Base-by-base conservation (phyloP, 2,113 vertebrate genomes). In the Okapia johnstoni region DNA sequence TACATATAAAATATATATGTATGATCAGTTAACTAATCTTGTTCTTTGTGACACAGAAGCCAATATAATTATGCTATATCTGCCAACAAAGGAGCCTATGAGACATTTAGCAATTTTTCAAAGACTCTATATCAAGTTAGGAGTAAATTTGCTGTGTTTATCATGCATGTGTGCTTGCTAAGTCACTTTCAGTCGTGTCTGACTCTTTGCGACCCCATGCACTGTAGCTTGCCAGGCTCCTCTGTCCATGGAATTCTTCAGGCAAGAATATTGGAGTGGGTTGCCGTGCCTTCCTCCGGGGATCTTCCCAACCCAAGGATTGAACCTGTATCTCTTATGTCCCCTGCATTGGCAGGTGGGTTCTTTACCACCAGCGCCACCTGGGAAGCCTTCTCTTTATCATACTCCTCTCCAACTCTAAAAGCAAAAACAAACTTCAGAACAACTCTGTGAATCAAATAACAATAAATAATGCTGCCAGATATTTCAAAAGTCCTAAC, bases 181-280 rank as follows among this genome's bases (percentile, higher is more conserved):
- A 36, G 63, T 70, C 63, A 23, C n/a, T 5, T 70, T 70, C 63
- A 36, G 2, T 70, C 2, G 0, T 21, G n/a, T 70, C n/a, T 23
- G 9, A 36, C 66, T 23, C 66, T 36, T 21, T 70, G 66, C 0
- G 2, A 40, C 66, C 66, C n/a, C 0, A 11, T 12, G 10, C 19
- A 70, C 66, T 40, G 19, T 23, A 70, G n/a, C 66, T 17, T 0
- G 0, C 19, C n/a, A 40, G n/a, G 66, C 10, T 70, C n/a, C n/a
- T 70, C 66, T 40, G n/a, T 6, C n/a, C n/a, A 40, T 70, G n/a
- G n/a, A 40, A 6, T 70, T 70, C 66, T 70, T n/a, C 10, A 6
- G 66, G 21, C 19, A 40, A 70, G n/a, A 70, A 70, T 12, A 70
- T 0, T 70, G n/a, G 66, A 40, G 19, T 70, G 5, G 63, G 10